These are phyloP conservation scores for Agrypnus murinus DNA, from an alignment of 2,888 invertebrate genomes.

Conservation along the genomic window DNA sequence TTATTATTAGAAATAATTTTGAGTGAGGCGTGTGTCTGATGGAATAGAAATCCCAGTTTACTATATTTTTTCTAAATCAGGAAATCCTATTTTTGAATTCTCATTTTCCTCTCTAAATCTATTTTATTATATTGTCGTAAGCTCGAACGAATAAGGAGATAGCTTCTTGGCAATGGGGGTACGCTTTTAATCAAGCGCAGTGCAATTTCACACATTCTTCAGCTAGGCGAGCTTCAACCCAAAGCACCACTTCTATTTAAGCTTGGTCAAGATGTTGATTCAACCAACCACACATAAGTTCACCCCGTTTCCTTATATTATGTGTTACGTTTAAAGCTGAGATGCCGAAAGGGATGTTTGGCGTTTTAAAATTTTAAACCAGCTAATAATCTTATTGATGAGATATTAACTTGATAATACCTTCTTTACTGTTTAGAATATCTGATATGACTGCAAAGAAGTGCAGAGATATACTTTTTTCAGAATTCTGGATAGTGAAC, in stretches of 20 bases:
- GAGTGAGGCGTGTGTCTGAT: no score
- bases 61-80: no score
- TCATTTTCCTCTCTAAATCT: not conserved
- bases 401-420: no score
- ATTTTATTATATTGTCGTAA: conserved; percentile 19
- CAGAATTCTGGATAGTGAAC: not conserved
- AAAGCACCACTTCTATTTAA: conserved; percentile 41
- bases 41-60: no score
- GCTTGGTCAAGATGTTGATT: conserved; percentile 36
- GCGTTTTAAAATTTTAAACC: no score
- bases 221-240: conserved; percentile 34
- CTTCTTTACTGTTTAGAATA: no score
- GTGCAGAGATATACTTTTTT: no score
- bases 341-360: not conserved
- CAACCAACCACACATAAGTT: conserved; percentile 24
- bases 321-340: not conserved
- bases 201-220: conserved; percentile 46
- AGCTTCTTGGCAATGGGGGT: conserved; percentile 36
- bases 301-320: conserved; percentile 16
- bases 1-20: no score
- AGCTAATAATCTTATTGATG: no score
- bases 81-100: not conserved
- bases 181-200: conserved; percentile 46
- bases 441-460: no score
- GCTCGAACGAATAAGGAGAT: conserved; percentile 29